Evolutionary conservation across 2,888 invertebrate species (phyloP).

Genomic region (Netelia virgata): DNA sequence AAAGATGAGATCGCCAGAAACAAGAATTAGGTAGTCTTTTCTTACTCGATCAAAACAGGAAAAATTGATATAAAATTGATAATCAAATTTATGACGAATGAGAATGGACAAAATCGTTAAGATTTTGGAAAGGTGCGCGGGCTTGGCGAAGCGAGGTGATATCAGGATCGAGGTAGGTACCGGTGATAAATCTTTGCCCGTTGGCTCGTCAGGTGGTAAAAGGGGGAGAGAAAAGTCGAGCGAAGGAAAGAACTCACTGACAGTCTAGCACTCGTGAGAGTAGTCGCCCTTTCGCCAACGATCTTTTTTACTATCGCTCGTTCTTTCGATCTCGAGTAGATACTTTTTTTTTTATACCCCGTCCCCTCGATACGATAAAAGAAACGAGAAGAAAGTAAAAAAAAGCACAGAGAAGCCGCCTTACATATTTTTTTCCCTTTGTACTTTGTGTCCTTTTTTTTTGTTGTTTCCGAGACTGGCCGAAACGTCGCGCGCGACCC

Average conservation of each 20-base stretch:
- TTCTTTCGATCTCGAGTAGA: not conserved
- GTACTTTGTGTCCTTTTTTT: not conserved
- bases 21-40: not conserved
- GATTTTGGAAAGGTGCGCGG: not conserved
- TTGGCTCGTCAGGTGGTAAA: conserved; percentile 78
- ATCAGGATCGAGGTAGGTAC: too few species aligned
- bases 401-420: not conserved
- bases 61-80: too few species aligned
- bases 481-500: conserved; percentile 48
- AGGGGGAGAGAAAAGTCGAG: conserved; percentile 36
- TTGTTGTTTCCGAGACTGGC: conserved; percentile 4
- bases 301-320: conserved; percentile 31
- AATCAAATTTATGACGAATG: not conserved
- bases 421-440: not conserved
- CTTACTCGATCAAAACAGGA: not conserved
- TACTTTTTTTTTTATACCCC: conserved; percentile 64
- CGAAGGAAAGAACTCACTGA: conserved; percentile 41
- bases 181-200: conserved; percentile 81
- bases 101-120: not conserved
- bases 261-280: conserved; percentile 54
- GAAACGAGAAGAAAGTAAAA: not conserved
- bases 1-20: conserved; percentile 11
- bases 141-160: conserved; percentile 79
- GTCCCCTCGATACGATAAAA: conserved; percentile 5
- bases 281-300: conserved; percentile 20